Base-by-base conservation (phyloP, 2,888 invertebrate genomes). In the Eupelmus urozonus region DNA sequence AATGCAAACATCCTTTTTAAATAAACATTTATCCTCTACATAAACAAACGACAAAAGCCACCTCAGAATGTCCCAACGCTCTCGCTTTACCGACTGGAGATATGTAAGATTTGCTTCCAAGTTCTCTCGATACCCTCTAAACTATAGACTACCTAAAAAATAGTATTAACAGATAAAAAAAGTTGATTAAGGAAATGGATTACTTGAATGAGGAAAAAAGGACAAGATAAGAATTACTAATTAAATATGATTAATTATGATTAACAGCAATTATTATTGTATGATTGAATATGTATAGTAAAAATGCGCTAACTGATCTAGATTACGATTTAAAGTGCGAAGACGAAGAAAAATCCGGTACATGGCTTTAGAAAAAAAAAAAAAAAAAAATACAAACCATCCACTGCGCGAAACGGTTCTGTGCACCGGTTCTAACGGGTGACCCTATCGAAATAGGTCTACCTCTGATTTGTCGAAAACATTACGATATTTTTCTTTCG, bases 91-190 rank as follows among this genome's bases (percentile, higher is more conserved):
- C 76, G 80, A 80, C 78, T 76, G 78, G 66, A 80, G 82, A 83
- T 81, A 82, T 81, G 82, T 82, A 86, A 88, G 87, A 86, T 87
- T 88, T 88, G 87, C 88, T 88, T 89, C 88, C 87, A 88, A 85
- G 88, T 86, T 86, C 85, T 87, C 84, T 84, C 86, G 85, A 86
- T 85, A 87, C 85, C 85, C 86, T 86, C 84, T 86, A 84, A 88
- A 87, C 86, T 88, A 89, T 89, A 87, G 87, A 86, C 86, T 87
- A 88, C 86, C 86, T 88, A 87, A 88, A 53, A 86, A 87, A 88
- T 88, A 87, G 88, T 86, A 85, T 84, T 85, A 87, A 87, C 87
- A 79, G 82, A 85, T 87, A 82, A 45, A 45, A 45, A 45, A 45
- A 45, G 40, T 51, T 76, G 69, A 75, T 77, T 69, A 77, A 76